These are phyloP conservation scores for Cheilosia variabilis DNA, from an alignment of 2,888 invertebrate species.

Conservation along the genomic window DNA sequence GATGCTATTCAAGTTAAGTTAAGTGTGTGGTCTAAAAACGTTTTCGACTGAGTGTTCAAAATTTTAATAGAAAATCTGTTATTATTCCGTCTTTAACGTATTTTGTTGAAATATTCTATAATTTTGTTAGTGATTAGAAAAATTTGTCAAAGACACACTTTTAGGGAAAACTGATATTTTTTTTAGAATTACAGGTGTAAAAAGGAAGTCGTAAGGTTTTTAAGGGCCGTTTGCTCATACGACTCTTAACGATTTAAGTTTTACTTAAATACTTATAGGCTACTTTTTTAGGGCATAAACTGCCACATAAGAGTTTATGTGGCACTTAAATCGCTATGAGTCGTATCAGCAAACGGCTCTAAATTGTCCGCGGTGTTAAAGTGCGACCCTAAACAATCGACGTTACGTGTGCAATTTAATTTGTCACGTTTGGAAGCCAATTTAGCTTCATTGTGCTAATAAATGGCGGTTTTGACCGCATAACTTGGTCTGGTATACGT, in stretches of 20 bases:
- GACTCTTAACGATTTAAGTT: no score
- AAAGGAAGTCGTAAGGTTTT: background rate
- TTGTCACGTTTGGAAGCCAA: no score
- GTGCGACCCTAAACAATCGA: no score
- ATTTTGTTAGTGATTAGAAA: conserved; percentile 34
- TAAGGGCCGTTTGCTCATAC: no score
- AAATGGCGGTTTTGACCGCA: no score
- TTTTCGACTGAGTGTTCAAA: conserved; percentile 58
- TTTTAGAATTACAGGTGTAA: background rate
- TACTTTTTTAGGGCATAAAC: no score
- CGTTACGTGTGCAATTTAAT: no score
- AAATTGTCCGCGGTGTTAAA: background rate
- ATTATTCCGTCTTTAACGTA: conserved; percentile 5
- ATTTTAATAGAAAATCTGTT: conserved; percentile 20
- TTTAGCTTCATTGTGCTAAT: no score
- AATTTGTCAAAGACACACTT: conserved; percentile 48
- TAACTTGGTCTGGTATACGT: background rate
- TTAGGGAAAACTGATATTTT: conserved; percentile 29
- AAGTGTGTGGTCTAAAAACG: conserved; percentile 33
- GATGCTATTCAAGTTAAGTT: conserved; percentile 37
- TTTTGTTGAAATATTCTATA: conserved; percentile 16
- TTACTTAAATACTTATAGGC: no score
- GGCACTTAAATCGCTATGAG: no score
- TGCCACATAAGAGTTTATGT: no score
- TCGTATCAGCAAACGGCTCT: no score